Evolutionary conservation across 2,797 vertebrate species (phyloP), one percentile per base, ranked within the genome.

Genomic region (Sternotherus odoratus): DNA sequence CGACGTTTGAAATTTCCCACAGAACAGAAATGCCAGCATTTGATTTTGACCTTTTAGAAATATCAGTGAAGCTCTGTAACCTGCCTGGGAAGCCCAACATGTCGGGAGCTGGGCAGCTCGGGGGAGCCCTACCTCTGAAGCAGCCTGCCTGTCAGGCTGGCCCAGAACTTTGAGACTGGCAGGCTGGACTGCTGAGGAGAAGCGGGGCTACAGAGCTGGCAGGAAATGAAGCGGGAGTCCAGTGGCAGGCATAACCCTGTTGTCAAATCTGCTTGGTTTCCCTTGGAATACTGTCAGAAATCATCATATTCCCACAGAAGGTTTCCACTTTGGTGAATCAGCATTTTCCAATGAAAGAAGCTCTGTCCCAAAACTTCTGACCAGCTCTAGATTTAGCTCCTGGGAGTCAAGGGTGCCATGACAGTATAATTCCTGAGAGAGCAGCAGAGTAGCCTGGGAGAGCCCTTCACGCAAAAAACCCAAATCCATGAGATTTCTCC

Each of bases 11-110:
- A 89, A 66, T 6, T 10, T 16, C 57, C 8, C 36, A 28, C 6
- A 17, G 77, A 93, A 2, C 1, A 50, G 26, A 10, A 83, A 77
- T 24, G 1, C 2, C 51, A 81, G 86, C 43, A 83, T 36, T 83
- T 92, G 77, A 39, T 85, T 92, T 63, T 83, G 7, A 89, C 30
- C 7, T 90, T 96, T 93, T 82, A 51, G 85, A 85, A 83, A 9
- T 11, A 78, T 13, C 83, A 77, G 77, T 60, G 36, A 90, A 8
- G 1, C 50, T 60, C 24, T 2, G 50, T 49, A 26, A 93, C 36
- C 49, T 91, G 23, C 39, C 12, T 26, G 66, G 39, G 66, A 39
- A 24, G n/a, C 23, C 11, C 36, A 23, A 12, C 21, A 24, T 24
- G 19, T 5, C 8, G 17, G n/a, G 63, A 66, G 63, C 17, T 10